These are phyloP conservation scores for Aporrectodea caliginosa DNA, from an alignment of 1,140 invertebrate genomes.

Conservation along the genomic window DNA sequence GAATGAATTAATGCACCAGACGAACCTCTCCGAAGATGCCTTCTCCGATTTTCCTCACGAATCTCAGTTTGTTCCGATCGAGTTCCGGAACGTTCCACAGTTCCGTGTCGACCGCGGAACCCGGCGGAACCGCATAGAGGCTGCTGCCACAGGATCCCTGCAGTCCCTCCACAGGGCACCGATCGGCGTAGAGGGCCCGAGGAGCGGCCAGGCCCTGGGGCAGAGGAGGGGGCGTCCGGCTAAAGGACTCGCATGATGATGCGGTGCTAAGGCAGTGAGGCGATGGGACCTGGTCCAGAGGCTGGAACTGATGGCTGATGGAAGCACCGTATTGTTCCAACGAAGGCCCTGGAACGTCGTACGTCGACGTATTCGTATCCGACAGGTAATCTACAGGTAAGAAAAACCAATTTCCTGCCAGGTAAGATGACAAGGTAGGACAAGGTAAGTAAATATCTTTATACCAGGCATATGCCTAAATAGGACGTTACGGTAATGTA, in stretches of 20 bases:
- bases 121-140: neutral
- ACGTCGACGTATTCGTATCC: neutral
- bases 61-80: slow-evolving; percentile 65
- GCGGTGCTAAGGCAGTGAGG: neutral
- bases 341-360: neutral
- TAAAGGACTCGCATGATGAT: neutral
- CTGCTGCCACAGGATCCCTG: slow-evolving; percentile 4
- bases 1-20: neutral
- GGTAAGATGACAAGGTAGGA: too few relatives aligned
- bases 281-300: neutral
- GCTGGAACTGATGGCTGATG: neutral
- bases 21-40: slow-evolving; percentile 77
- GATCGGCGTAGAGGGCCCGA: neutral
- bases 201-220: neutral
- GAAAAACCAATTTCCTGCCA: too few relatives aligned
- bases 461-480: too few relatives aligned
- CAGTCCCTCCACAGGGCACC: slow-evolving; percentile 52
- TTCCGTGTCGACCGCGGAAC: neutral
- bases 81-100: neutral
- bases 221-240: neutral
- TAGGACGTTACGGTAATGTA: too few relatives aligned
- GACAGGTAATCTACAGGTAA: neutral
- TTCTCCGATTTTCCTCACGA: slow-evolving; percentile 73
- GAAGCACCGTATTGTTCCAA: neutral
- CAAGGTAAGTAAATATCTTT: too few relatives aligned